Evolutionary conservation across 2,888 invertebrate species (phyloP).

Genomic region (Dilophus febrilis): DNA sequence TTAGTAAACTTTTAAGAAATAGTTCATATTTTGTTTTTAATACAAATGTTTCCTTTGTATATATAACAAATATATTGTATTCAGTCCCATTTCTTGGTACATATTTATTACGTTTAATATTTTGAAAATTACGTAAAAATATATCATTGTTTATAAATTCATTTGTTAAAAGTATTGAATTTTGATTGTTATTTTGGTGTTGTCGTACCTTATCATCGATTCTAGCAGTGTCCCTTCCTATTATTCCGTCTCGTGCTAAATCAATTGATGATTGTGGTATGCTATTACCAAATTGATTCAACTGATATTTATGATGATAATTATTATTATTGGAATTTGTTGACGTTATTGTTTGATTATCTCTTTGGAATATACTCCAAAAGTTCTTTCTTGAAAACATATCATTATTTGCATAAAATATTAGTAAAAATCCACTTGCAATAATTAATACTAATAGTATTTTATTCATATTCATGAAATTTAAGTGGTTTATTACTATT

Average conservation of each 20-base stretch:
- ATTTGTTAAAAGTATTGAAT: no score
- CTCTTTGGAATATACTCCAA: constrained; percentile 9
- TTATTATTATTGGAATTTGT: no score
- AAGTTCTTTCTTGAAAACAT: constrained; percentile 13
- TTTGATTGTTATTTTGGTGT: no score
- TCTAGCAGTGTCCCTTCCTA: no score
- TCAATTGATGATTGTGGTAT: no score
- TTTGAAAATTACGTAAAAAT: constrained; percentile 4
- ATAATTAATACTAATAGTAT: constrained; percentile 20
- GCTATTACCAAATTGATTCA: no score
- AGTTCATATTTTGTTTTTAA: constrained; percentile 26
- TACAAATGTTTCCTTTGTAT: constrained; percentile 26
- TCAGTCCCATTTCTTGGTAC: constrained; percentile 14
- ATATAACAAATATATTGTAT: constrained; percentile 27
- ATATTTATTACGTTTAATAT: constrained; percentile 11
- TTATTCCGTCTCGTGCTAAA: no score
- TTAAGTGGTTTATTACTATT: neutral
- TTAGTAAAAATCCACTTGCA: constrained; percentile 20
- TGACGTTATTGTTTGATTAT: constrained; percentile 1
- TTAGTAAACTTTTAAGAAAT: constrained; percentile 24
- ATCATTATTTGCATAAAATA: constrained; percentile 24
- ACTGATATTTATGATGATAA: no score
- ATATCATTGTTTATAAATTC: neutral
- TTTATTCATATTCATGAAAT: constrained; percentile 19
- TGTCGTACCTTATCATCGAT: no score